Evolutionary conservation across 2,113 vertebrate species (phyloP).

Genomic region (Amphiprion percula): DNA sequence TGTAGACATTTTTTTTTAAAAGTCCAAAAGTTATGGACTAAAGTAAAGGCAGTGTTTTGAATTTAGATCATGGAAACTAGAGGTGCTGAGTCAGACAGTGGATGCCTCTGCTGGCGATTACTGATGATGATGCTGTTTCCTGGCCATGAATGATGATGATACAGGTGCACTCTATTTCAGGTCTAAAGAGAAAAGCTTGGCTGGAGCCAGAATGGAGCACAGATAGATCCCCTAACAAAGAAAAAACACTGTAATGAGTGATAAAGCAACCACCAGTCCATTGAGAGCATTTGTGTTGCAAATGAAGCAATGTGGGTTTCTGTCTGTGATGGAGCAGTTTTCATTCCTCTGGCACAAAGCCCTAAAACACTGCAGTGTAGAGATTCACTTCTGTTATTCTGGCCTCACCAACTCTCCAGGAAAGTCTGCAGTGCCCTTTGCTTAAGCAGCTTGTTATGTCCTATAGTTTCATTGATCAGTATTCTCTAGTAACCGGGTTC

Average conservation of each 20-base stretch:
- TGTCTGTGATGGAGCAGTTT: constrained; percentile 2
- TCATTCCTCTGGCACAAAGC: not conserved
- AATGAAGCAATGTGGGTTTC: not conserved
- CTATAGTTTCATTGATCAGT: not conserved
- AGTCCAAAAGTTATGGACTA: not conserved
- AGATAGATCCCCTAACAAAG: constrained; percentile 33
- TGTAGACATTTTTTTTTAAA: not conserved
- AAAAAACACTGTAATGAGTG: constrained; percentile 17
- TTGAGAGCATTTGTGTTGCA: constrained; percentile 13
- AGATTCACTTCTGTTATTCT: not conserved
- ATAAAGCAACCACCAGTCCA: not conserved
- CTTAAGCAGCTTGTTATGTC: not conserved
- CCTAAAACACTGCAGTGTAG: not conserved
- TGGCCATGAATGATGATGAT: constrained; percentile 41
- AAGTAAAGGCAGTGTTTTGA: constrained; percentile 32
- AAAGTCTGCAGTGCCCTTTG: not conserved
- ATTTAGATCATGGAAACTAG: constrained; percentile 37
- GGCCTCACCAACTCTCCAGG: not conserved
- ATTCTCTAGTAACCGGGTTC: not conserved
- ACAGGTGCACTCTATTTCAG: constrained; percentile 53
- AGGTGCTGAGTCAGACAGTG: constrained; percentile 67
- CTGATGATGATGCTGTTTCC: constrained; percentile 46
- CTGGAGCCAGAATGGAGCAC: constrained; percentile 5
- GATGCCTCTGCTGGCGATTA: constrained; percentile 48
- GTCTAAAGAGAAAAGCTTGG: constrained; percentile 32